Percentiles rank a stretch among this genome's conserved stretches.
Conservation (phyloP, 2,113 vertebrate genomes). For the Atlantisia rogersi region DNA sequence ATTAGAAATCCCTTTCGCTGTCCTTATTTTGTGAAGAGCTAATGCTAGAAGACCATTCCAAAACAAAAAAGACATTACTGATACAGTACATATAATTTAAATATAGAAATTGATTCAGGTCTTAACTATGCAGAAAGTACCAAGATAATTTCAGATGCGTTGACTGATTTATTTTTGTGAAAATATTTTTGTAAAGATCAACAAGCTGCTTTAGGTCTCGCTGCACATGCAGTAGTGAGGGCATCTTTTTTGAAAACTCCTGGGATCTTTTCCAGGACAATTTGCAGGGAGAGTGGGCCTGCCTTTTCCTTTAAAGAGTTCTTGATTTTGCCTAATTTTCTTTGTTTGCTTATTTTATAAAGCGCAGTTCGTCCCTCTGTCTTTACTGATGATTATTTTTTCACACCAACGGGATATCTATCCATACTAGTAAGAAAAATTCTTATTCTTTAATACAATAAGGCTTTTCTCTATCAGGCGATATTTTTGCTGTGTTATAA, state of each 20-base stretch:
- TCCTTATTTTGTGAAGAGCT: constrained; percentile 27
- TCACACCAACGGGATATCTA: neutral
- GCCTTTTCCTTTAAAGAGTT: neutral
- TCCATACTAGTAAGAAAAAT: no score
- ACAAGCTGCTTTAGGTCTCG: neutral
- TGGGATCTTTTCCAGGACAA: neutral
- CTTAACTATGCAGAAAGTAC: neutral
- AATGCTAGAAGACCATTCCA: neutral
- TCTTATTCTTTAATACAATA: neutral
- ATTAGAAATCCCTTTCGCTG: constrained; percentile 26
- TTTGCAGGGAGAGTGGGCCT: neutral
- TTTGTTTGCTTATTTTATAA: neutral
- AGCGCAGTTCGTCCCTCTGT: neutral
- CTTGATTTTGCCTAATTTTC: neutral
- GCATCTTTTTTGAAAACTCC: neutral
- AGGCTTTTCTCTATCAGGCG: neutral
- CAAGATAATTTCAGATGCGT: neutral
- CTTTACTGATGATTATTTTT: neutral
- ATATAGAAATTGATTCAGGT: neutral
- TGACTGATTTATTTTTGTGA: neutral
- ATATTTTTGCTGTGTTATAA: neutral
- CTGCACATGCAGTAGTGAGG: neutral
- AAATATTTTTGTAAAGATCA: neutral
- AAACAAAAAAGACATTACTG: neutral
- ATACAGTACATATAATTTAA: neutral